These are phyloP conservation scores for Diplolepis rosae DNA, from an alignment of 2,888 invertebrate species.

Conservation along the genomic window DNA sequence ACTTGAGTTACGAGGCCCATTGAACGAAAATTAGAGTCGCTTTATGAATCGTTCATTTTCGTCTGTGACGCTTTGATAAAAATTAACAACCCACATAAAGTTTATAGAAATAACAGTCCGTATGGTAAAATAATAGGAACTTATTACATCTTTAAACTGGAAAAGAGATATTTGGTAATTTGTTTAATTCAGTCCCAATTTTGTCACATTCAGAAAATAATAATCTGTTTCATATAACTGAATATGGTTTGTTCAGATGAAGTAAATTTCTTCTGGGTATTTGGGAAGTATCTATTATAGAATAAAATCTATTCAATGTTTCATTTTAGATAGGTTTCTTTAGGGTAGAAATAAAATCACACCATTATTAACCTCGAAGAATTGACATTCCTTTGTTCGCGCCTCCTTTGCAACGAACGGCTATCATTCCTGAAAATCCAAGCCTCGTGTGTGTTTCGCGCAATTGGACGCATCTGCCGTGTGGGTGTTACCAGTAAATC, in stretches of 20 bases:
- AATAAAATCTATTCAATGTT: no score
- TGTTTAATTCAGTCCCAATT: no score
- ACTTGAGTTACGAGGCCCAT: neutral
- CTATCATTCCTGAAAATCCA: slow-evolving; percentile 45
- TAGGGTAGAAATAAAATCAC: neutral
- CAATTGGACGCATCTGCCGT: slow-evolving; percentile 61
- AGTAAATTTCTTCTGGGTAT: no score
- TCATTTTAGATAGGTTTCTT: neutral
- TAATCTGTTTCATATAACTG: no score
- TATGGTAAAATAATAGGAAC: no score
- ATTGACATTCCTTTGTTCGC: slow-evolving; percentile 27
- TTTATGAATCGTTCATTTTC: slow-evolving; percentile 7
- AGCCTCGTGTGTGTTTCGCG: slow-evolving; percentile 48
- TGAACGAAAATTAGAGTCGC: neutral
- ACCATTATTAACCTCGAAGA: neutral
- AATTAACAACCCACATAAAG: no score
- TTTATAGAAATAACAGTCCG: no score
- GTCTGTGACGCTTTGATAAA: neutral
- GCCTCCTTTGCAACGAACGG: slow-evolving; percentile 38
- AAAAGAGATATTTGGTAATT: no score
- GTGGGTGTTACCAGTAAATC: slow-evolving; percentile 56
- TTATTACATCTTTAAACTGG: no score
- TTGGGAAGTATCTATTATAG: no score
- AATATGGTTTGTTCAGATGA: no score
- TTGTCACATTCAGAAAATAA: no score